phyloP scores from a whole-genome alignment of 2,888 invertebrate genomes.

The Nomada ferruginata region DNA sequence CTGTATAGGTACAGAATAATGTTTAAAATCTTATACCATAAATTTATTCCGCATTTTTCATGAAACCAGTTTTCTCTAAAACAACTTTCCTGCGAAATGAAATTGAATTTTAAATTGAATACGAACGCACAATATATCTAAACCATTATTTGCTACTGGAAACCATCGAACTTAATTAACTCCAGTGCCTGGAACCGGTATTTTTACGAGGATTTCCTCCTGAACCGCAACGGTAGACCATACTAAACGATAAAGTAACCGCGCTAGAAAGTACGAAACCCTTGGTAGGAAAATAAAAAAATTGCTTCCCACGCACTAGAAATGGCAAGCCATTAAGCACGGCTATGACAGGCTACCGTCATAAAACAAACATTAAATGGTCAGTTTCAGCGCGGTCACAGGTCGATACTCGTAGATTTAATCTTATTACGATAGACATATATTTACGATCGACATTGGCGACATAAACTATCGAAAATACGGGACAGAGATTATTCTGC shows the following conservation, averaged over 20 bases:
- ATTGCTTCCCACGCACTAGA: slow-evolving; percentile 33
- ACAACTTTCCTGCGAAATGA: background rate
- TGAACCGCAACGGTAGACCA: background rate
- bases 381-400: too few relatives aligned
- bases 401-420: slow-evolving; percentile 1
- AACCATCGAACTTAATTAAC: background rate
- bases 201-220: background rate
- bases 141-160: background rate
- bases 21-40: too few relatives aligned
- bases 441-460: background rate
- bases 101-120: too few relatives aligned
- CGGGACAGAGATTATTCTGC: too few relatives aligned
- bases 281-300: background rate
- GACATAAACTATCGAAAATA: background rate
- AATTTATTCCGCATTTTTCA: too few relatives aligned
- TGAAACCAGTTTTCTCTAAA: too few relatives aligned
- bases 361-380: slow-evolving; percentile 29
- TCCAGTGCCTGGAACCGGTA: background rate
- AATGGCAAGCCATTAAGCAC: slow-evolving; percentile 19
- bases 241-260: slow-evolving; percentile 1
- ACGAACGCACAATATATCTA: background rate
- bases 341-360: slow-evolving; percentile 28
- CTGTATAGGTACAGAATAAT: too few relatives aligned
- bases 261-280: slow-evolving; percentile 23
- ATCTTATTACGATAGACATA: background rate